Evolutionary conservation across 2,888 invertebrate species (phyloP).

Genomic region (Tinea trinotella): DNA sequence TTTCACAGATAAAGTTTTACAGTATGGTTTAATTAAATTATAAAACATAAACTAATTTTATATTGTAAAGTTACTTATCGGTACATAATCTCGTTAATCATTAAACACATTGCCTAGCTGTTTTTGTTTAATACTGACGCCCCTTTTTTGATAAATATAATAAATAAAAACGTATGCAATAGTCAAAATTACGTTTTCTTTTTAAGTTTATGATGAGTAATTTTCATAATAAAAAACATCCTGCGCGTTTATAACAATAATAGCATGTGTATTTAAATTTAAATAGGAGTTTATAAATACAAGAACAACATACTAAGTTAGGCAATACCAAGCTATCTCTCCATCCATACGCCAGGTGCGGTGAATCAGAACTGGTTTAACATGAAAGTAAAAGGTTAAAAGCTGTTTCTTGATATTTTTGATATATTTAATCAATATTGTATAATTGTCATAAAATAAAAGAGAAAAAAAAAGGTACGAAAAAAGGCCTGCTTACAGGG

Average conservation of each 20-base stretch:
- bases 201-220: too few relatives aligned
- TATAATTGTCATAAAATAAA: not conserved
- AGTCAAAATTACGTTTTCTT: not conserved
- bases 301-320: slow-evolving; percentile 7
- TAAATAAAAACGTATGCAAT: not conserved
- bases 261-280: not conserved
- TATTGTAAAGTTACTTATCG: too few relatives aligned
- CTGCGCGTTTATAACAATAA: not conserved
- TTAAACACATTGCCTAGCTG: not conserved
- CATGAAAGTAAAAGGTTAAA: slow-evolving; percentile 14
- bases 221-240: too few relatives aligned
- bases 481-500: too few relatives aligned
- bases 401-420: slow-evolving; percentile 4
- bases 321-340: slow-evolving; percentile 3
- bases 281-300: not conserved
- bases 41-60: too few relatives aligned
- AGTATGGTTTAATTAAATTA: too few relatives aligned
- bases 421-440: not conserved
- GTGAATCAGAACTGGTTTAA: slow-evolving; percentile 11
- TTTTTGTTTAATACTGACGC: not conserved
- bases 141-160: not conserved
- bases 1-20: too few relatives aligned
- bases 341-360: not conserved
- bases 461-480: too few relatives aligned
- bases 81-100: too few relatives aligned